These are phyloP conservation scores for Dasyornis broadbenti DNA, from an alignment of 2,113 vertebrate species.

Conservation along the genomic window DNA sequence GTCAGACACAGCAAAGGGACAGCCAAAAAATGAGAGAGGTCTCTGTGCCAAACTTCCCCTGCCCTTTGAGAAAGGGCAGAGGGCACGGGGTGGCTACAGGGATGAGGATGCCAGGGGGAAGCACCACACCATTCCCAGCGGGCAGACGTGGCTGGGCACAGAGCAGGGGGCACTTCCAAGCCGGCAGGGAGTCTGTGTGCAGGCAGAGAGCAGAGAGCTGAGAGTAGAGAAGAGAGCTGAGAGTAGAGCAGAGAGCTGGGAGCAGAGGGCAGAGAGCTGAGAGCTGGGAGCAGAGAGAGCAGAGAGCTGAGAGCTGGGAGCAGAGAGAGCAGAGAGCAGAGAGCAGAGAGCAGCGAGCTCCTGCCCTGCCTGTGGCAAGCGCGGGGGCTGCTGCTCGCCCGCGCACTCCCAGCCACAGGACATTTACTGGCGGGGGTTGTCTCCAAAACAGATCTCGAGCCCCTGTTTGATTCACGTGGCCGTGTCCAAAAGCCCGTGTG, in stretches of 20 bases:
- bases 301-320: no score
- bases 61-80: not conserved
- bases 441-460: rapidly evolving
- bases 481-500: rapidly evolving
- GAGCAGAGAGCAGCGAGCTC: not conserved
- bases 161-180: not conserved
- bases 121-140: rapidly evolving
- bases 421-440: rapidly evolving
- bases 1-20: not conserved
- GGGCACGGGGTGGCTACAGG: not conserved
- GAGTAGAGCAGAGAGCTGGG: no score
- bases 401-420: not conserved
- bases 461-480: not conserved
- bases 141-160: not conserved
- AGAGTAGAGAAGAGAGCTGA: no score
- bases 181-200: not conserved
- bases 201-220: not conserved
- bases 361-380: not conserved
- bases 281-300: no score
- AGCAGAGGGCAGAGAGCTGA: no score
- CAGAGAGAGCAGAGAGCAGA: not conserved
- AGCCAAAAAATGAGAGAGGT: not conserved
- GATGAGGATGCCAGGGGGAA: not conserved
- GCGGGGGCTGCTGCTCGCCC: not conserved
- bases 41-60: not conserved